phyloP scores from a whole-genome alignment of 2,888 invertebrate genomes.

The Drosophila melanosoma region DNA sequence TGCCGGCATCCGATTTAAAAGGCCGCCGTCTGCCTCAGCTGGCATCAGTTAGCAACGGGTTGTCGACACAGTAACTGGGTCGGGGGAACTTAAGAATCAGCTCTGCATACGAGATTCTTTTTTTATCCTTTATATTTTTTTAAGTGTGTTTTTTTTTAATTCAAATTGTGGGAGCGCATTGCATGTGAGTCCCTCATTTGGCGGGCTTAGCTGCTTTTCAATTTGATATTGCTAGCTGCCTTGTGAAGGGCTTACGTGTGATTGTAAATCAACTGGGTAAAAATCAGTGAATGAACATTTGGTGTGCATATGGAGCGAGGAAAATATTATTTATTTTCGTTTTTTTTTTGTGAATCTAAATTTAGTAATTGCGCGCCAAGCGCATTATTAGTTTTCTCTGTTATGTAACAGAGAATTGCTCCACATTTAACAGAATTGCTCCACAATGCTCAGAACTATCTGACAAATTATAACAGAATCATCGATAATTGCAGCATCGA shows the following conservation, averaged over 20 bases:
- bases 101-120: not conserved
- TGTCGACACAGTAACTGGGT: slow-evolving; percentile 34
- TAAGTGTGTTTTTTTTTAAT: not conserved
- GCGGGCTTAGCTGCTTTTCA: slow-evolving; percentile 81
- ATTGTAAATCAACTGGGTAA: slow-evolving; percentile 63
- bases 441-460: slow-evolving; percentile 16
- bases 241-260: slow-evolving; percentile 85
- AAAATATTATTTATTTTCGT: not conserved
- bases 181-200: slow-evolving; percentile 85
- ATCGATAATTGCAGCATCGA: slow-evolving; percentile 48
- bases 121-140: slow-evolving; percentile 8
- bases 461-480: slow-evolving; percentile 20
- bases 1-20: slow-evolving; percentile 41
- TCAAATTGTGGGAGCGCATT: slow-evolving; percentile 44
- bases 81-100: not conserved
- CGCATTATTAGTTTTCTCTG: slow-evolving; percentile 4
- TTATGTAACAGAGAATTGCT: slow-evolving; percentile 9
- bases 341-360: not conserved
- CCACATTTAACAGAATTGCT: slow-evolving; percentile 21
- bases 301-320: not conserved
- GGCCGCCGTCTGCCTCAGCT: slow-evolving; percentile 22
- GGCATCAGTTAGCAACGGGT: slow-evolving; percentile 46
- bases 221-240: slow-evolving; percentile 84
- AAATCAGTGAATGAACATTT: not conserved
- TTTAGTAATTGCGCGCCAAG: slow-evolving; percentile 22